Percentiles rank a stretch among this genome's conserved stretches.
These are phyloP conservation scores for Piliocolobus tephrosceles DNA, from an alignment of 2,113 vertebrate species.

Conservation along the genomic window DNA sequence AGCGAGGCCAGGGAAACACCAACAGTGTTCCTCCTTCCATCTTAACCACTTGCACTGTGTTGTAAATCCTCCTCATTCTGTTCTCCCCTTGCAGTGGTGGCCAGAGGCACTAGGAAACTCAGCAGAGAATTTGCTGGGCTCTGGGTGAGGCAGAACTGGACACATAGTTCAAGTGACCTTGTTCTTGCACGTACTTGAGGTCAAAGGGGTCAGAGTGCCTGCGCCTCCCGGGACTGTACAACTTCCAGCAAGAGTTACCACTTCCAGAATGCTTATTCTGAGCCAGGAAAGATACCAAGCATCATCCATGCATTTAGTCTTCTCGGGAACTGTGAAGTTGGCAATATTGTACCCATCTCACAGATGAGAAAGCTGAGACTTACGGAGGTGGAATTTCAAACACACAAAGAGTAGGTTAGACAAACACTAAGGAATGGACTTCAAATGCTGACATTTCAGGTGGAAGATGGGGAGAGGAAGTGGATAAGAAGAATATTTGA, in stretches of 20 bases:
- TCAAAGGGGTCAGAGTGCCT: not conserved
- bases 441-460: not conserved
- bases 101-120: not conserved
- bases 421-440: not conserved
- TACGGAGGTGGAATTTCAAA: not conserved
- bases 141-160: not conserved
- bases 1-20: not conserved
- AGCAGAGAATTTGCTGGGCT: not conserved
- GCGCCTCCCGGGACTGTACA: not conserved
- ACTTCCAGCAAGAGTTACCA: not conserved
- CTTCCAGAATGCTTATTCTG: not conserved
- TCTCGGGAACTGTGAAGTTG: not conserved
- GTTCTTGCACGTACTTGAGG: not conserved
- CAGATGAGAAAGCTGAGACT: not conserved
- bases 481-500: not conserved
- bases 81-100: not conserved
- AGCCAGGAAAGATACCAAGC: not conserved
- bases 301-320: not conserved
- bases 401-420: not conserved
- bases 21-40: not conserved
- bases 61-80: not conserved
- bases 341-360: not conserved
- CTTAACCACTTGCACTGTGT: accelerated
- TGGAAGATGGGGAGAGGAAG: not conserved
- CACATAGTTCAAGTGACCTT: not conserved